phyloP scores from a whole-genome alignment of 2,797 vertebrate species.

The Acanthiza pusilla region DNA sequence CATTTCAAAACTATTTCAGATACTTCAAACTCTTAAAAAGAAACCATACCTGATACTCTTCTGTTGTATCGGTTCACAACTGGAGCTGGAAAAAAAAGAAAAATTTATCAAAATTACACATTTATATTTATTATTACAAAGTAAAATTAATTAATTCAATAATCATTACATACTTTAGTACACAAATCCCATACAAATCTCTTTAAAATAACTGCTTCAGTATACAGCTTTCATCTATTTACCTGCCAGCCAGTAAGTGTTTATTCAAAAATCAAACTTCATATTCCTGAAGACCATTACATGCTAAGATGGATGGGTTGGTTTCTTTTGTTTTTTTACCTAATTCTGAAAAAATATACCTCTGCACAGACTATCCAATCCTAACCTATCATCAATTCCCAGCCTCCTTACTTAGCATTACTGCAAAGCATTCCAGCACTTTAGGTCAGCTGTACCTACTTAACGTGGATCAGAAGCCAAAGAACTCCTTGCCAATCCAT shows the following conservation, averaged over 20 bases:
- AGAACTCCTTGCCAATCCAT: not conserved
- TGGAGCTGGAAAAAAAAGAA: conserved; percentile 82
- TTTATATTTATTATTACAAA: not conserved
- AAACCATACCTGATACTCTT: conserved; percentile 91
- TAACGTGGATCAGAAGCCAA: not conserved
- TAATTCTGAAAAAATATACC: not conserved
- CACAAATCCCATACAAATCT: not conserved
- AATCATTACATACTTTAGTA: not conserved
- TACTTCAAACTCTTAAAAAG: not conserved
- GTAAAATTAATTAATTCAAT: not conserved
- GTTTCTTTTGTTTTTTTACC: not conserved
- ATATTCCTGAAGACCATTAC: not conserved
- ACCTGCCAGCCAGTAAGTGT: not conserved
- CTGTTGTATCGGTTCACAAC: conserved; percentile 89
- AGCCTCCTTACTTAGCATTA: not conserved
- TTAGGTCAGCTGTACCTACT: not conserved
- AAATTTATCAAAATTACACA: not conserved
- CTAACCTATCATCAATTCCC: not conserved
- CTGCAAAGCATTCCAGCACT: not conserved
- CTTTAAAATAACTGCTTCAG: not conserved
- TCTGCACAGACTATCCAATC: not conserved
- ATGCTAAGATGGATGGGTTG: not conserved
- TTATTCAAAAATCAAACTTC: not conserved
- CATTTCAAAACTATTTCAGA: not conserved
- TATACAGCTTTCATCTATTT: not conserved